phyloP scores from a whole-genome alignment of 2,888 invertebrate species.

The Stramonita haemastoma region DNA sequence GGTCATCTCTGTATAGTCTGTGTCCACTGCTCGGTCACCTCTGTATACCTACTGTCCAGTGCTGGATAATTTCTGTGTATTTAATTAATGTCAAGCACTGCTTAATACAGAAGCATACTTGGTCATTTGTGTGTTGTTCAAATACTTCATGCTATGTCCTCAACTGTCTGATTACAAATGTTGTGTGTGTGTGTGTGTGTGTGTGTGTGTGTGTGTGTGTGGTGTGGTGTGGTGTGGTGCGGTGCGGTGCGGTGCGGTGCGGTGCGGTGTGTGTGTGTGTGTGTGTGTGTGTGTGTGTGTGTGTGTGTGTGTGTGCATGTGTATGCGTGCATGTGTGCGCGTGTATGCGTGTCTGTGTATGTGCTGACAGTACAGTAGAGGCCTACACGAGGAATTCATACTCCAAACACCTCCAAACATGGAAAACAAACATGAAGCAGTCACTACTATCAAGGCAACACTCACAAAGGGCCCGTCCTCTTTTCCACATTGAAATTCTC shows the following conservation, averaged over 20 bases:
- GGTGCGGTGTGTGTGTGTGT: background rate
- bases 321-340: background rate
- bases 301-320: background rate
- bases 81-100: too few relatives aligned
- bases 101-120: too few relatives aligned
- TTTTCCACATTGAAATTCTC: too few relatives aligned
- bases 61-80: too few relatives aligned
- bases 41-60: too few relatives aligned
- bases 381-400: background rate
- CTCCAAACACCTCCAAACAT: background rate
- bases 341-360: background rate
- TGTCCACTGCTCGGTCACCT: too few relatives aligned
- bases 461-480: too few relatives aligned
- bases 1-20: too few relatives aligned
- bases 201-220: conserved; percentile 2
- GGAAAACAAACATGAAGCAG: background rate
- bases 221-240: conserved; percentile 10
- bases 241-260: too few relatives aligned
- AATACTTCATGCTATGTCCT: too few relatives aligned
- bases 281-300: conserved; percentile 19
- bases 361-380: background rate
- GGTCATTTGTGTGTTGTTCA: too few relatives aligned
- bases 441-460: background rate
- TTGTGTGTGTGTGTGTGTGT: conserved; percentile 17
- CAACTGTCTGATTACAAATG: too few relatives aligned